Conservation (phyloP, 2,797 vertebrate genomes). For the Cyclura pinguis region DNA sequence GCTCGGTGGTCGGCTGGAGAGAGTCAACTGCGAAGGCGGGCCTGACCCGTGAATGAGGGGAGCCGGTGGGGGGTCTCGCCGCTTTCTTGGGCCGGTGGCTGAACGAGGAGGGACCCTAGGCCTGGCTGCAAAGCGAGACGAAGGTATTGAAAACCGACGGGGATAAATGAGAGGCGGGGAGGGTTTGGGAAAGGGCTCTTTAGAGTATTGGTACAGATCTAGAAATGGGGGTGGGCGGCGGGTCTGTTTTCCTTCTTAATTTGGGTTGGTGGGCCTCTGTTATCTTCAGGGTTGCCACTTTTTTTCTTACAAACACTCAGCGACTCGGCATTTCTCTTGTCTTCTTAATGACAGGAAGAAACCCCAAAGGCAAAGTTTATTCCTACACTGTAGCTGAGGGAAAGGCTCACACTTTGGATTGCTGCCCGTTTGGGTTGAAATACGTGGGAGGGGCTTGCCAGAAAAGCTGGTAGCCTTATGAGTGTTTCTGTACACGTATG, state of each 20-base stretch:
- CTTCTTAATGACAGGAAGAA: neutral
- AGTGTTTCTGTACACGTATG: neutral
- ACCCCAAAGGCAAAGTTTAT: neutral
- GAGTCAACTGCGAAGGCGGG: conserved; percentile 2
- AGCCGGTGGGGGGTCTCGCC: neutral
- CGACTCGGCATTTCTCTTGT: too few species aligned
- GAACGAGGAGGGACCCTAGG: too few species aligned
- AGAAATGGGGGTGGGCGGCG: too few species aligned
- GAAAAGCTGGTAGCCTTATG: neutral
- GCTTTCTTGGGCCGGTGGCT: too few species aligned
- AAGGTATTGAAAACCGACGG: too few species aligned
- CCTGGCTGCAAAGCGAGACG: too few species aligned
- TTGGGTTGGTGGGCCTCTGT: neutral
- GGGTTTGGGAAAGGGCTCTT: too few species aligned
- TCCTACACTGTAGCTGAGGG: too few species aligned
- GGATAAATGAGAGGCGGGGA: neutral
- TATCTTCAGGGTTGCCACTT: too few species aligned
- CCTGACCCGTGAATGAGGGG: neutral
- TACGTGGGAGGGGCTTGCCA: neutral
- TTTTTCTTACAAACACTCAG: too few species aligned
- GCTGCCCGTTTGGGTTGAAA: neutral
- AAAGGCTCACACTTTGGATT: too few species aligned
- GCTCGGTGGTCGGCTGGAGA: conserved; percentile 19
- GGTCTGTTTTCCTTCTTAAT: neutral
- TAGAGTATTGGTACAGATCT: too few species aligned